Evolutionary conservation across 2,888 invertebrate genomes (phyloP).

Genomic region (Hypercompe scribonia): DNA sequence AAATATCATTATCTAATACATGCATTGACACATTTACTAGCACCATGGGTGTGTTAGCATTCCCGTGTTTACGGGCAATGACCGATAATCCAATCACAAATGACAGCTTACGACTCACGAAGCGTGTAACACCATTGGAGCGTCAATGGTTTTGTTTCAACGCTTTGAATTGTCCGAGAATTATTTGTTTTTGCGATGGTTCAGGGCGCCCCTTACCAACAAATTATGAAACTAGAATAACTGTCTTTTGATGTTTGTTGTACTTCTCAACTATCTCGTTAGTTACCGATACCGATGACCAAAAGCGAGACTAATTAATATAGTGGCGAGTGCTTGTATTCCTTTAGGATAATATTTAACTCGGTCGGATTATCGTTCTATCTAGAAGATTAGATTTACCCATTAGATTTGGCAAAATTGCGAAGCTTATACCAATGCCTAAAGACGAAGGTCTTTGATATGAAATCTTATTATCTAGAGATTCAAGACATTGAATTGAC

Average conservation of each 20-base stretch:
- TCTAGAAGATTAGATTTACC: neutral
- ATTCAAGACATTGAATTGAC: neutral
- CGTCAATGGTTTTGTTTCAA: conserved; percentile 11
- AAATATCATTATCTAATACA: conserved; percentile 10
- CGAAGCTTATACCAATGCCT: neutral
- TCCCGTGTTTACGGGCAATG: conserved; percentile 55
- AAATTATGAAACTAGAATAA: neutral
- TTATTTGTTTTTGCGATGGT: conserved; percentile 2
- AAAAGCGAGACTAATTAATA: neutral
- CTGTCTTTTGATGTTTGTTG: neutral
- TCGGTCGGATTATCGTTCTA: neutral
- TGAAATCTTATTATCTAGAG: neutral
- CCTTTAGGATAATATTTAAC: neutral
- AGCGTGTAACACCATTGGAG: conserved; percentile 29
- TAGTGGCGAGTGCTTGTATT: neutral
- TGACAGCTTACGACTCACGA: conserved; percentile 49
- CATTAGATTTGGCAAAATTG: neutral
- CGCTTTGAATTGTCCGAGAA: neutral
- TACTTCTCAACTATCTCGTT: neutral
- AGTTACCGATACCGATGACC: neutral
- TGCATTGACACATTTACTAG: conserved; percentile 44
- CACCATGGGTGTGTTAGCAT: conserved; percentile 38
- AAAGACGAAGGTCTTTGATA: neutral
- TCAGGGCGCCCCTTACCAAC: neutral
- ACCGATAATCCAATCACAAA: conserved; percentile 71